phyloP scores from a whole-genome alignment of 1,140 invertebrate genomes.

The Linepithema humile region DNA sequence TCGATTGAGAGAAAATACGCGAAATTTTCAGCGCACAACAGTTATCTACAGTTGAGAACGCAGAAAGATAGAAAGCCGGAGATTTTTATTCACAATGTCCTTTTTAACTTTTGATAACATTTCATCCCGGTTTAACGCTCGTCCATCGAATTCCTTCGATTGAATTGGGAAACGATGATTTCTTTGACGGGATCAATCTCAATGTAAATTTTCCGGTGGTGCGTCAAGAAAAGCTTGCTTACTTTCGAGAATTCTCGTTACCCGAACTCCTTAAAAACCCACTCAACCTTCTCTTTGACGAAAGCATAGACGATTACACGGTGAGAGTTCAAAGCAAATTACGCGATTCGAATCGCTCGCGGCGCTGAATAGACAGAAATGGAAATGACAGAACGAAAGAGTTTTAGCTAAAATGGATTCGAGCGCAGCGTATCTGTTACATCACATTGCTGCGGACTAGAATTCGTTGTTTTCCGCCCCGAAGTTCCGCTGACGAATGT shows the following conservation, averaged over 20 bases:
- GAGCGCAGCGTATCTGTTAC: slow-evolving; percentile 30
- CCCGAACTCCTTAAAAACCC: slow-evolving; percentile 57
- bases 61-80: background rate
- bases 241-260: slow-evolving; percentile 45
- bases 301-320: slow-evolving; percentile 21
- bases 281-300: slow-evolving; percentile 44
- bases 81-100: background rate
- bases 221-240: slow-evolving; percentile 45
- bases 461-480: slow-evolving; percentile 15
- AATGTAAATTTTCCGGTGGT: slow-evolving; percentile 43
- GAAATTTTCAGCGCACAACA: background rate
- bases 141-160: background rate
- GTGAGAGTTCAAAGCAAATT: slow-evolving; percentile 44
- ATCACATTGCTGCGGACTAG: slow-evolving; percentile 14
- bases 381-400: slow-evolving; percentile 28
- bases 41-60: background rate
- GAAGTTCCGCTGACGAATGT: slow-evolving; percentile 38
- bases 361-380: slow-evolving; percentile 38
- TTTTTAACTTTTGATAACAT: background rate
- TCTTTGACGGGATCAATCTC: slow-evolving; percentile 51
- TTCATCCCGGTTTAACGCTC: background rate
- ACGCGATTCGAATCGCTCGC: slow-evolving; percentile 29
- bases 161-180: slow-evolving; percentile 24
- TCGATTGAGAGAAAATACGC: background rate
- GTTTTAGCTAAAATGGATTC: slow-evolving; percentile 42